A percentile compares a stretch with the other conserved stretches of the same genome.
Conservation (phyloP, 2,113 vertebrate genomes). For the Oplegnathus fasciatus region DNA sequence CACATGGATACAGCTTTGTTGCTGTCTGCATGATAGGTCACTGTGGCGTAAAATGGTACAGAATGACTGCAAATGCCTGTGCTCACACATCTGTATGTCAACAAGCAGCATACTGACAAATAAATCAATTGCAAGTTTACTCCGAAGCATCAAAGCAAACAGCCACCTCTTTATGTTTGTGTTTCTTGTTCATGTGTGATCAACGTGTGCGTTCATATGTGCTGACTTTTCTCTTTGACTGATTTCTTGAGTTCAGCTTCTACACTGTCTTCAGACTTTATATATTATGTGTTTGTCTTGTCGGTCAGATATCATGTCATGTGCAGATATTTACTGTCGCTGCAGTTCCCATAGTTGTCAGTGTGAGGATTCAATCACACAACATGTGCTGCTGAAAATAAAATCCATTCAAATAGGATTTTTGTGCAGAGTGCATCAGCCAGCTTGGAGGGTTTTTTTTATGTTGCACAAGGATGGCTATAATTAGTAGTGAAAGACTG, state of each 20-base stretch:
- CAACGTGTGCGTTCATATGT: neutral
- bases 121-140: neutral
- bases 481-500: slow-evolving; percentile 12
- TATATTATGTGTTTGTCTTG: neutral
- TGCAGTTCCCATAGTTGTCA: neutral
- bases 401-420: neutral
- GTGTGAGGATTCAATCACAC: neutral
- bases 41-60: neutral
- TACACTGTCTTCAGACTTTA: neutral
- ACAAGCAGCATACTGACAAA: neutral
- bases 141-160: neutral
- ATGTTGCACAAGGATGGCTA: neutral
- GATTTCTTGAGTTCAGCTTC: neutral
- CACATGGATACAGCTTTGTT: neutral
- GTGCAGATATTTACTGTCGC: neutral
- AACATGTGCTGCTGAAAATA: slow-evolving; percentile 1
- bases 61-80: neutral
- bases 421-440: neutral
- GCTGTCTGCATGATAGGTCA: neutral
- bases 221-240: slow-evolving; percentile 4
- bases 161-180: slow-evolving; percentile 3
- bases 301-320: neutral
- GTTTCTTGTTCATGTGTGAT: neutral
- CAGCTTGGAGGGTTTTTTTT: neutral
- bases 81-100: neutral